phyloP scores from a whole-genome alignment of 2,888 invertebrate genomes.

The Bellardia bayeri region DNA sequence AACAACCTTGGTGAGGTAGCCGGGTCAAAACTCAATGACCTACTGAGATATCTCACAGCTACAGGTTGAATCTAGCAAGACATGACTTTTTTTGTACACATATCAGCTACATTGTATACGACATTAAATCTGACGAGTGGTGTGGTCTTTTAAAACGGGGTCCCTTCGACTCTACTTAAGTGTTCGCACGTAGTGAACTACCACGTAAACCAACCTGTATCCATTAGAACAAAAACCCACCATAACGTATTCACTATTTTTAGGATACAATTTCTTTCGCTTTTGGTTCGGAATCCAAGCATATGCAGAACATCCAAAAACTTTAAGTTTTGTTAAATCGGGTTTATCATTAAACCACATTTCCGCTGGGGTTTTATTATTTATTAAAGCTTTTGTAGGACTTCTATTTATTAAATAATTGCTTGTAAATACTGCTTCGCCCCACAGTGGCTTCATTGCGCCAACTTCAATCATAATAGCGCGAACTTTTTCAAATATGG shows the following conservation, averaged over 20 bases:
- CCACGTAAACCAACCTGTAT: too few species aligned
- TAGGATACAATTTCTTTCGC: slow-evolving; percentile 71
- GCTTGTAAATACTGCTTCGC: slow-evolving; percentile 40
- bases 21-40: too few species aligned
- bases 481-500: slow-evolving; percentile 44
- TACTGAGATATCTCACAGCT: too few species aligned
- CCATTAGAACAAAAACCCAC: slow-evolving; percentile 70
- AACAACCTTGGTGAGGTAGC: too few species aligned
- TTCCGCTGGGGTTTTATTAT: slow-evolving; percentile 70
- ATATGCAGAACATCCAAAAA: slow-evolving; percentile 73
- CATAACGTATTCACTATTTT: slow-evolving; percentile 62
- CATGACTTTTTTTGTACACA: too few species aligned
- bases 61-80: too few species aligned
- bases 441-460: slow-evolving; percentile 49
- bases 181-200: too few species aligned
- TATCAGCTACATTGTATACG: too few species aligned
- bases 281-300: slow-evolving; percentile 72
- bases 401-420: slow-evolving; percentile 51
- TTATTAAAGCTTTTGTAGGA: slow-evolving; percentile 23
- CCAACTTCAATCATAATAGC: slow-evolving; percentile 50
- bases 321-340: slow-evolving; percentile 66
- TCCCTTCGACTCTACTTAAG: too few species aligned
- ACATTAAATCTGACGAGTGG: too few species aligned
- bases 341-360: slow-evolving; percentile 66
- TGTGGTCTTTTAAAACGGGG: too few species aligned